Evolutionary conservation across 2,113 vertebrate species (phyloP).

Genomic region (Neomonachus schauinslandi): DNA sequence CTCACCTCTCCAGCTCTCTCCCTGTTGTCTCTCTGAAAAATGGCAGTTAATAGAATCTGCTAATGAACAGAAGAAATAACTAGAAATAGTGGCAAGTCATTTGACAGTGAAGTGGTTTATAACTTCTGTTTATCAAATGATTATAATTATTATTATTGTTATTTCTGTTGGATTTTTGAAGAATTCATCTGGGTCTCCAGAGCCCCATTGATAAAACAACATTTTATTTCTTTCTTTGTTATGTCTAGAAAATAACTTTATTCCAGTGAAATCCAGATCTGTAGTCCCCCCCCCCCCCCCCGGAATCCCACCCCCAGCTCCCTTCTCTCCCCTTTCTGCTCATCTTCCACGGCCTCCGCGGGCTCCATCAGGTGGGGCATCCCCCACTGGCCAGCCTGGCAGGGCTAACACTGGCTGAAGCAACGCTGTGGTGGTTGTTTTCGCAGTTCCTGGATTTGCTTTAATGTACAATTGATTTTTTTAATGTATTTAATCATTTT

Average conservation of each 20-base stretch:
- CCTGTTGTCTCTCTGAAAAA: conserved; percentile 28
- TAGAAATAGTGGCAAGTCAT: conserved; percentile 15
- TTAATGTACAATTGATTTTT: conserved; percentile 85
- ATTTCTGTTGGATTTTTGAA: conserved; percentile 53
- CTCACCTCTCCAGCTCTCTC: neutral
- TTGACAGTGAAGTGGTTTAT: conserved; percentile 14
- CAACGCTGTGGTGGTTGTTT: conserved; percentile 54
- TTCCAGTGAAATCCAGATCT: conserved; percentile 44
- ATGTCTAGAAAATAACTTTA: conserved; percentile 59
- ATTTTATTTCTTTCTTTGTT: conserved; percentile 47
- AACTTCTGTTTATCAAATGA: conserved; percentile 59
- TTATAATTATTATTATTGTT: conserved; percentile 41
- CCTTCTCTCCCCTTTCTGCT: neutral
- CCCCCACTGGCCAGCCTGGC: conserved; percentile 50
- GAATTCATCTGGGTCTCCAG: conserved; percentile 45
- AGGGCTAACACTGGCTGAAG: neutral
- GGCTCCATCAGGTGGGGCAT: conserved; percentile 46
- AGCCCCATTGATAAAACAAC: conserved; percentile 42
- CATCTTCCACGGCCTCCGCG: neutral
- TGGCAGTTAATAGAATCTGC: conserved; percentile 39
- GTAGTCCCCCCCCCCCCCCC: accelerated
- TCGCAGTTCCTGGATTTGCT: conserved; percentile 79
- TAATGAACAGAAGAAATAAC: conserved; percentile 60
- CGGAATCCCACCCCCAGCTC: neutral
- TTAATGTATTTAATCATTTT: conserved; percentile 83